A percentile compares a stretch with the other conserved stretches of the same genome.
Conservation (phyloP, 2,113 vertebrate species). For the Gila orcuttii region DNA sequence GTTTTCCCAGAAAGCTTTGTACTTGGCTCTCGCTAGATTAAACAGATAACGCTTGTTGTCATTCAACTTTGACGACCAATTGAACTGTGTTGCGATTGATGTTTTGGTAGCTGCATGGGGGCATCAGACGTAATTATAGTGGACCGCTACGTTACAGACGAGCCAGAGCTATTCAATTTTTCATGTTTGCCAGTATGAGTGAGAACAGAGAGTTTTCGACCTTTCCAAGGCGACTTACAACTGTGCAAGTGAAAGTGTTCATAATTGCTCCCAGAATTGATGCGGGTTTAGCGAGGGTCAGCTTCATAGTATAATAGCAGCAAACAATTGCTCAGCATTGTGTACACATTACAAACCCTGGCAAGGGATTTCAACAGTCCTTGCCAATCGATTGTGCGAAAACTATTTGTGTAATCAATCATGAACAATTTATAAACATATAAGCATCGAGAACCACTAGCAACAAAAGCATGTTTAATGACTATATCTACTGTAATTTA, state of each 20-base stretch:
- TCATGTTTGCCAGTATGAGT: constrained; percentile 3
- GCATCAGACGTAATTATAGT: constrained; percentile 13
- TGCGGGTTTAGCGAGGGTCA: constrained; percentile 29
- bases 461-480: constrained; percentile 10
- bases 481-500: constrained; percentile 30
- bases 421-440: constrained; percentile 22
- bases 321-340: neutral
- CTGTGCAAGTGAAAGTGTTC: constrained; percentile 9
- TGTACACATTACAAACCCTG: constrained; percentile 9
- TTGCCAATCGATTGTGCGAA: constrained; percentile 31
- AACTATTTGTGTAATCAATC: constrained; percentile 28
- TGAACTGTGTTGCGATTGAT: constrained; percentile 29
- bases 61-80: constrained; percentile 50
- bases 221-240: neutral
- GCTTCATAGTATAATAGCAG: neutral
- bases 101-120: constrained; percentile 47
- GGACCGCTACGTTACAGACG: constrained; percentile 12
- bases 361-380: neutral
- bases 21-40: constrained; percentile 47
- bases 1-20: constrained; percentile 51
- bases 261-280: constrained; percentile 26
- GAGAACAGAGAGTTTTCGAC: constrained; percentile 8
- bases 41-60: constrained; percentile 49
- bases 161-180: neutral
- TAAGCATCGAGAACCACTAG: constrained; percentile 4